Conservation (phyloP, 2,888 invertebrate species). For the Melinopterus prodromus region DNA sequence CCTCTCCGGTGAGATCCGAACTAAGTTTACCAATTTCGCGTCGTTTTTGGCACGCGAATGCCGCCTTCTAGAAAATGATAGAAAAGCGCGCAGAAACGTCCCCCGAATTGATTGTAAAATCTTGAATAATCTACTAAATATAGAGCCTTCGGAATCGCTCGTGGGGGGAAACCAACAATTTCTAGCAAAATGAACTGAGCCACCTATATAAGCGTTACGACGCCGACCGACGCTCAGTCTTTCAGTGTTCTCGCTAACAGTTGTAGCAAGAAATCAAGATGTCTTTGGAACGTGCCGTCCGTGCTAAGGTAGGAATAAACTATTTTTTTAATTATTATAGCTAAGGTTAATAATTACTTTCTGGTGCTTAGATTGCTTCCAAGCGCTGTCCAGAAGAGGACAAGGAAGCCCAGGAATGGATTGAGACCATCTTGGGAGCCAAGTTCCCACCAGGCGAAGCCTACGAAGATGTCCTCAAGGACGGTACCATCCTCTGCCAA, state of each 20-base stretch:
- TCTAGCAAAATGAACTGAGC: conserved; percentile 31
- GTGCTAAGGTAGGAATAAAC: conserved; percentile 76
- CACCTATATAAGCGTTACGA: conserved; percentile 55
- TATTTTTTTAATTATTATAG: conserved; percentile 32
- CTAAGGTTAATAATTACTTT: conserved; percentile 36
- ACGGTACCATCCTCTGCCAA: conserved; percentile 92
- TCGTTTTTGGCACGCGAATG: conserved; percentile 14
- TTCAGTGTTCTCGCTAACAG: conserved; percentile 46
- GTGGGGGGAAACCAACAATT: conserved; percentile 38
- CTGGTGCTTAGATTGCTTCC: conserved; percentile 72
- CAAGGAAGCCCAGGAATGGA: conserved; percentile 91
- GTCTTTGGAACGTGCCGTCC: conserved; percentile 94
- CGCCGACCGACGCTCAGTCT: conserved; percentile 52
- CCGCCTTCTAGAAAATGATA: conserved; percentile 28
- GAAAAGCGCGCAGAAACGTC: conserved; percentile 27
- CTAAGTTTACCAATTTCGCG: not conserved
- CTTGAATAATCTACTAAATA: conserved; percentile 58
- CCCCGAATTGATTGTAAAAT: conserved; percentile 41
- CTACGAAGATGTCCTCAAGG: conserved; percentile 90
- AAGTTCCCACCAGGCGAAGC: conserved; percentile 83
- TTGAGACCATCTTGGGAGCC: conserved; percentile 85
- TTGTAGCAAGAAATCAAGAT: conserved; percentile 62
- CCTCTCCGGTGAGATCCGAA: not conserved
- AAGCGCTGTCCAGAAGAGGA: conserved; percentile 86
- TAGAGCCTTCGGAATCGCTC: conserved; percentile 44